Conservation (phyloP, 1,140 invertebrate genomes). For the Polypedilum pembai region DNA sequence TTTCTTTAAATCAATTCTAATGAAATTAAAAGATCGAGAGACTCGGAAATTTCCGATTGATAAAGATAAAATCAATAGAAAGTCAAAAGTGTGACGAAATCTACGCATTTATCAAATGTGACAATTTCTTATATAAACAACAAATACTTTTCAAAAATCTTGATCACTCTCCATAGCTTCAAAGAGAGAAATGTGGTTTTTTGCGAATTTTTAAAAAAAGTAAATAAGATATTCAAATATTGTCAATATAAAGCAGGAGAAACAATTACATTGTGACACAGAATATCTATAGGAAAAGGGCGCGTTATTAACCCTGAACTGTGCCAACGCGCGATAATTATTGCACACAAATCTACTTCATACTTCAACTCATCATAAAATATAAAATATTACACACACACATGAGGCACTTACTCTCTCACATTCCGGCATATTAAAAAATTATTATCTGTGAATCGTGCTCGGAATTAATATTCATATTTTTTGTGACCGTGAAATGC, state of each 20-base stretch:
- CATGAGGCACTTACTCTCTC: not conserved
- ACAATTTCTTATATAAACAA: not conserved
- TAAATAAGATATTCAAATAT: too few species aligned
- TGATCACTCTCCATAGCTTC: too few species aligned
- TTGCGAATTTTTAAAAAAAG: too few species aligned
- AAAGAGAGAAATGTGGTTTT: too few species aligned
- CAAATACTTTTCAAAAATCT: too few species aligned
- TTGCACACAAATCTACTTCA: not conserved
- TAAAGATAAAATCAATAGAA: too few species aligned
- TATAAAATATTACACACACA: too few species aligned
- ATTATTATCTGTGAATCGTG: not conserved
- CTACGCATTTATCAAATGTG: not conserved
- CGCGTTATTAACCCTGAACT: not conserved
- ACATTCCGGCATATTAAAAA: not conserved
- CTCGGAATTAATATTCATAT: not conserved
- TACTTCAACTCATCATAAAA: not conserved
- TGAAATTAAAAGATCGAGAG: too few species aligned
- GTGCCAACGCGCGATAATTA: not conserved
- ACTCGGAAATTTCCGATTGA: too few species aligned
- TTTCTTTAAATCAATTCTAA: too few species aligned
- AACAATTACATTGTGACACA: too few species aligned
- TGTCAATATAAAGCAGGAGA: too few species aligned
- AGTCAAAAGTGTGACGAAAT: not conserved
- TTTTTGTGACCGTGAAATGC: constrained; percentile 13
- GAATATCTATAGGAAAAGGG: not conserved